phyloP scores from a whole-genome alignment of 1,140 invertebrate genomes.

The Hermetia illucens region DNA sequence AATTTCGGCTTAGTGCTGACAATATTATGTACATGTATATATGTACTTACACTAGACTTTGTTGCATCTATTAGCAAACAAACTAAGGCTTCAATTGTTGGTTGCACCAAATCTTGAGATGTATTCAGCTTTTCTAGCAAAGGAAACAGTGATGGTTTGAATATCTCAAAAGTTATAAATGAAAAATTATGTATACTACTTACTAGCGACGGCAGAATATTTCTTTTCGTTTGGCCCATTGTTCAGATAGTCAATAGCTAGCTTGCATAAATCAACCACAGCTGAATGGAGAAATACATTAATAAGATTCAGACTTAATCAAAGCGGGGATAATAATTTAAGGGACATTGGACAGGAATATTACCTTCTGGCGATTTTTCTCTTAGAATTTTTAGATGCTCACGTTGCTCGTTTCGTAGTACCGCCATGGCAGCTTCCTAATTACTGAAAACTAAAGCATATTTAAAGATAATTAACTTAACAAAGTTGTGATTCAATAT shows the following conservation, averaged over 20 bases:
- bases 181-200: constrained; percentile 8
- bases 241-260: constrained; percentile 42
- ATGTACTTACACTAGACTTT: constrained; percentile 34
- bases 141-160: constrained; percentile 11
- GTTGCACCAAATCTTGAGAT: constrained; percentile 31
- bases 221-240: constrained; percentile 46
- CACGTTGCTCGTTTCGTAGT: constrained; percentile 22
- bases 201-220: constrained; percentile 39
- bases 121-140: constrained; percentile 38
- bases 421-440: no score
- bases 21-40: constrained; percentile 6
- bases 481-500: no score
- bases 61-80: constrained; percentile 37
- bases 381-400: constrained; percentile 21
- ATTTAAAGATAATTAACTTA: no score
- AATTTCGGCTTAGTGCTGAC: no score
- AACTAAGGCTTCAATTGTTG: constrained; percentile 35
- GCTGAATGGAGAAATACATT: no score
- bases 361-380: constrained; percentile 23
- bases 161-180: constrained; percentile 1
- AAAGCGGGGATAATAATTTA: constrained; percentile 4
- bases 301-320: constrained; percentile 1
- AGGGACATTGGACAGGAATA: no score
- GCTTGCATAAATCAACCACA: constrained; percentile 47
- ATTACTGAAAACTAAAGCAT: no score